These are phyloP conservation scores for Istiophorus platypterus DNA, from an alignment of 2,113 vertebrate genomes.

Conservation along the genomic window DNA sequence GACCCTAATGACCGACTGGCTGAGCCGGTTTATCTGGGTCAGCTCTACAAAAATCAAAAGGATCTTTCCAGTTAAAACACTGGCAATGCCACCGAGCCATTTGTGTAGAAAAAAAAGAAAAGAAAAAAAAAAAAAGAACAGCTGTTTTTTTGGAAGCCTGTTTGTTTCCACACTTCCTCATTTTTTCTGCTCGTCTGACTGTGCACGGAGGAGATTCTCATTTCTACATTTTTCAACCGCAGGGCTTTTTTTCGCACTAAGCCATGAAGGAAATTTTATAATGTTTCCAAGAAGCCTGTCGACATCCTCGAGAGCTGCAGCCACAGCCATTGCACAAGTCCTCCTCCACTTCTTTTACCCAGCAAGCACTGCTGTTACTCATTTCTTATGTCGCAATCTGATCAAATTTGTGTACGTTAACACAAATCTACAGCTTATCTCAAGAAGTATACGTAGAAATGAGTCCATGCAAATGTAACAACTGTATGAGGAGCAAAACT, in stretches of 20 bases:
- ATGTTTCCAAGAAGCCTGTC: constrained; percentile 5
- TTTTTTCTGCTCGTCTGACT: background rate
- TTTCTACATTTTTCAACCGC: constrained; percentile 29
- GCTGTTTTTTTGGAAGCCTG: background rate
- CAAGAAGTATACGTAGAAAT: background rate
- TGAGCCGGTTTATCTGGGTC: background rate
- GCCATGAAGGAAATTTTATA: constrained; percentile 7
- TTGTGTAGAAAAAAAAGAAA: too few relatives aligned
- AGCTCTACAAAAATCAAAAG: background rate
- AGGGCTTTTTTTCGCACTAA: background rate
- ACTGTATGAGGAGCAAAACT: background rate
- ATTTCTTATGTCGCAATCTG: background rate
- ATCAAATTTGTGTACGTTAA: background rate
- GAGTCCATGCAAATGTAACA: too few relatives aligned
- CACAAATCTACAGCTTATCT: background rate
- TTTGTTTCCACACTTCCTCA: constrained; percentile 42
- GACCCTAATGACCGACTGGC: background rate
- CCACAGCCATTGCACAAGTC: constrained; percentile 1
- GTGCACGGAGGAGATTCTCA: background rate
- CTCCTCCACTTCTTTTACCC: background rate
- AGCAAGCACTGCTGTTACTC: background rate
- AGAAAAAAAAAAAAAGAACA: too few relatives aligned
- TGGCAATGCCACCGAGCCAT: background rate
- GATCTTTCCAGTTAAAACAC: background rate
- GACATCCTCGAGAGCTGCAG: constrained; percentile 1